These are phyloP conservation scores for Siniperca scherzeri DNA, from an alignment of 2,797 vertebrate species.

Conservation along the genomic window DNA sequence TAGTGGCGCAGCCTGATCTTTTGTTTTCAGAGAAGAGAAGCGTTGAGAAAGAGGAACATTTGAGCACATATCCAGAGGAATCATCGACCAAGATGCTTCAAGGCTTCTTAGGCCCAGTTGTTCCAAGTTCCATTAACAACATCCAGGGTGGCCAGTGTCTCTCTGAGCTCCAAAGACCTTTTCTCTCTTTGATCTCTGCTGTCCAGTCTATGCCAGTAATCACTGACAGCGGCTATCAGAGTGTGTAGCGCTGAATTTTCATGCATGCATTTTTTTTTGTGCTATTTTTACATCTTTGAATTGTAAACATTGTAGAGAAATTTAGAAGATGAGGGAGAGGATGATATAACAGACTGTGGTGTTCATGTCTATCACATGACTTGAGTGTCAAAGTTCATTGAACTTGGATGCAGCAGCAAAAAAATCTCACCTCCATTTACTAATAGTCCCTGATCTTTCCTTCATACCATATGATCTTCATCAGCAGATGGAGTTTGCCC, in stretches of 20 bases:
- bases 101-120: not conserved
- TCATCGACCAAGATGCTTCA: not conserved
- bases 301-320: not conserved
- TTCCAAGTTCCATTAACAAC: constrained; percentile 8
- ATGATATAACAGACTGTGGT: not conserved
- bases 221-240: constrained; percentile 59
- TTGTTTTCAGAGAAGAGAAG: constrained; percentile 8
- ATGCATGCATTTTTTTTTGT: not conserved
- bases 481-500: not conserved
- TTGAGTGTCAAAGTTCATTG: no score
- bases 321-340: not conserved
- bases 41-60: not conserved
- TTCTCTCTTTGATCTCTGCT: constrained; percentile 8
- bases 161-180: constrained; percentile 28
- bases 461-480: not conserved
- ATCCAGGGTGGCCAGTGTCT: not conserved
- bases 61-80: not conserved
- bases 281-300: not conserved
- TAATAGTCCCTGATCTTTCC: not conserved
- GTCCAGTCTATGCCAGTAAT: constrained; percentile 1
- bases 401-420: not conserved
- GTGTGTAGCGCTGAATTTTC: constrained; percentile 35
- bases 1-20: constrained; percentile 21
- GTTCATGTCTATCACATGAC: not conserved
- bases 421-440: not conserved